Base-by-base conservation (phyloP, 2,113 vertebrate species). In the Lampris incognitus region DNA sequence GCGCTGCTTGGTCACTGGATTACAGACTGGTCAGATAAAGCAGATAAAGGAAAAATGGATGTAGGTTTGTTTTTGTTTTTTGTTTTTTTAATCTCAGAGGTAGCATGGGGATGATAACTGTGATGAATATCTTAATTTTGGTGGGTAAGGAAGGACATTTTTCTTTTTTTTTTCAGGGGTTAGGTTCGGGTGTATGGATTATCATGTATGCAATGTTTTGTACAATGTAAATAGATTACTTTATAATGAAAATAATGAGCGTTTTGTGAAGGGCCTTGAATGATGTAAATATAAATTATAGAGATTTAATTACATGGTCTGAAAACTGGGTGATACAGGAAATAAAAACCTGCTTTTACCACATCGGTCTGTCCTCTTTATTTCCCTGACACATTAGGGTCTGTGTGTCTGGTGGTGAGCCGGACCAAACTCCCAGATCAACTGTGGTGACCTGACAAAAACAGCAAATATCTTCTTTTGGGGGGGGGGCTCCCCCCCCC, bases 221-320 rank as follows among this genome's bases (percentile, higher is more conserved):
- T 93, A 94, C 76, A 85, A 83, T 93, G 90, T 91, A 93, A 91
- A 94, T 92, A 90, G n/a, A 72, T 78, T 82, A 72, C 44, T 93
- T 91, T 93, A 76, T 93, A 89, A 88, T 83, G 73, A 78, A 11
- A 71, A 88, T 78, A 66, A 86, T 79, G 66, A 78, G 74, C 56
- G 72, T 83, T 82, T 83, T 85, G 62, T 69, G 72, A 83, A 82
- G 83, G 83, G 80, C 69, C 79, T 85, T 77, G 50, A 85, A 88
- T 90, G 85, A 89, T 92, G 93, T 95, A 94, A 88, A 94, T 94
- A 94, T 91, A 91, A 94, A 78, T 93, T 93, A 91, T 90, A 81
- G 72, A 89, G 83, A 85, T 91, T 81, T 86, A 91, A 71, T 75
- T 46, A 83, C 78, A 72, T 83, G 78, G 84, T 63, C 70, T 81